A percentile compares a stretch with the other conserved stretches of the same genome.
Evolutionary conservation across 2,888 invertebrate genomes (phyloP).

Genomic region (Amaurobius ferox): DNA sequence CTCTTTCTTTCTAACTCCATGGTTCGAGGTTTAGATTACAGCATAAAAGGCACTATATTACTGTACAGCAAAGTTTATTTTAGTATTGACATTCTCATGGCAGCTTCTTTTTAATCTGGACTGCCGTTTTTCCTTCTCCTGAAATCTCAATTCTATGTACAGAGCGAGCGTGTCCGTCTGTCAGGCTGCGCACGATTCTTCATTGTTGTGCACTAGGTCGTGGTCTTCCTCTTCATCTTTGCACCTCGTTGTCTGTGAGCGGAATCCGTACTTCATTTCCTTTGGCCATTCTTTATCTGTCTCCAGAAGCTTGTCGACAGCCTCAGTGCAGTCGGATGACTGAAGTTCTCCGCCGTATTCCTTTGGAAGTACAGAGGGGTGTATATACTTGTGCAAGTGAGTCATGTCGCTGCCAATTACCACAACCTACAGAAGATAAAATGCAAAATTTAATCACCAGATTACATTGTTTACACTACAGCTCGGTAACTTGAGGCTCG

Average conservation of each 20-base stretch:
- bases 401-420: constrained; percentile 50
- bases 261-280: constrained; percentile 35
- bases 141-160: neutral
- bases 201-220: constrained; percentile 7
- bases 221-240: constrained; percentile 38
- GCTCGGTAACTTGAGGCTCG: too few species aligned
- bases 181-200: constrained; percentile 48
- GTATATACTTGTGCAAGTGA: constrained; percentile 56
- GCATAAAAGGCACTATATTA: too few species aligned
- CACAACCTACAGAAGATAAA: too few species aligned
- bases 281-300: constrained; percentile 34
- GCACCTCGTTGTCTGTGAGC: neutral
- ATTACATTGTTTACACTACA: too few species aligned
- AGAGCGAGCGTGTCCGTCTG: neutral
- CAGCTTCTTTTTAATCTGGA: neutral
- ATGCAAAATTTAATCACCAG: too few species aligned
- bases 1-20: too few species aligned
- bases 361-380: constrained; percentile 50
- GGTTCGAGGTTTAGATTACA: too few species aligned
- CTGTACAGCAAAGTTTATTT: too few species aligned
- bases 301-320: constrained; percentile 32
- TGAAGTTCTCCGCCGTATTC: constrained; percentile 54
- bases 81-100: neutral
- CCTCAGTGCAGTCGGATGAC: constrained; percentile 43
- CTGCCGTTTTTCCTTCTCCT: neutral